Base-by-base conservation (phyloP, 1,140 invertebrate species). In the Drosophila lacertosa region DNA sequence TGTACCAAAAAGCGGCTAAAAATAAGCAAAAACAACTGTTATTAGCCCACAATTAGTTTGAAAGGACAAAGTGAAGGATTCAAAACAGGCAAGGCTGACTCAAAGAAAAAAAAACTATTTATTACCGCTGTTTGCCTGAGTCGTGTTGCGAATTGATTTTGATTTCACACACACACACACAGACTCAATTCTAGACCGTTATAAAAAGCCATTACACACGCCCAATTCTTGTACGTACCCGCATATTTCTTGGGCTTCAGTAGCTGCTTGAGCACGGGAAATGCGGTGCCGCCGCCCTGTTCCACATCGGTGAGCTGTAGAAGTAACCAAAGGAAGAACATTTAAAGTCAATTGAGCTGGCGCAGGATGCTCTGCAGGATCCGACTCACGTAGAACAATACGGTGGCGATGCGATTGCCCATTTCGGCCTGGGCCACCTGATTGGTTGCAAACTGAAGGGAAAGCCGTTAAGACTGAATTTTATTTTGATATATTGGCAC, bases 241-340 rank as follows among this genome's bases (percentile, higher is more conserved):
- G 80, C 67, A 59, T 83, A 86, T 69, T 98, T 98, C 89, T 94
- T 94, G 0, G 98, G 98, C 93, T 95, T 96, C 15, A 99, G 91
- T 39, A 96, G 93, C 44, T 97, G 92, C 16, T 95, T 95, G 35
- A 99, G 92, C 53, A 94, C 93, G 1, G 97, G 97, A 92, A 99
- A 99, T 13, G 98, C 98, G 0, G 98, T 99, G 7, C 96, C 97
- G 26, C 98, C 98, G 3, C 98, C 98, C 91, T 98, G 97, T 40
- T 96, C 94, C 48, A 99, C 98, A 91, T 99, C 97, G 67, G 95
- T 96, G 95, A 99, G 97, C 97, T 99, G 79, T 24, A 32, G 10
- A 40, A 26, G 1, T 29, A 11, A 13, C 24, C 7, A 16, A 37
- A 26, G 39, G 47, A n/a, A 48, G 2, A 26, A 29, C 7, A 29